phyloP scores from a whole-genome alignment of 2,797 vertebrate genomes.

The Psittacula derbiana region DNA sequence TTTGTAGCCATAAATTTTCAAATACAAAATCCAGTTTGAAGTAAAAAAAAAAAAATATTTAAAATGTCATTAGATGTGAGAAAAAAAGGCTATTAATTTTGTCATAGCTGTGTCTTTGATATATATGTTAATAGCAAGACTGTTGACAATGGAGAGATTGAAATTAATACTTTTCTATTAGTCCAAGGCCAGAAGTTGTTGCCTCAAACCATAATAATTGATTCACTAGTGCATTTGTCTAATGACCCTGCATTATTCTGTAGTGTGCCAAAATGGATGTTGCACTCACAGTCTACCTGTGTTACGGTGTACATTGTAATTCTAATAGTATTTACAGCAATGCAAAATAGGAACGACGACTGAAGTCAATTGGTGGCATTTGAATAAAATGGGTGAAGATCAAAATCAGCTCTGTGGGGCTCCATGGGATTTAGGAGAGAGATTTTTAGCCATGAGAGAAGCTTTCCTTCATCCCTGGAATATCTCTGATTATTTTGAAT shows the following conservation, averaged over 20 bases:
- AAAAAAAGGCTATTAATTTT: conserved; percentile 1
- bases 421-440: neutral
- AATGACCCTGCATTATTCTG: conserved; percentile 25
- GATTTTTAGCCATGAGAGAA: neutral
- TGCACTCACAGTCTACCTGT: neutral
- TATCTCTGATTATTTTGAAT: neutral
- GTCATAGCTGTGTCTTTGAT: conserved; percentile 30
- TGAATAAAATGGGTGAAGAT: neutral
- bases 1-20: neutral
- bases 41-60: neutral
- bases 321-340: neutral
- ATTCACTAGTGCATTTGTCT: conserved; percentile 70
- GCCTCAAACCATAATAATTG: conserved; percentile 75
- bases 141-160: conserved; percentile 57
- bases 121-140: conserved; percentile 53
- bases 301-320: neutral
- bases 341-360: neutral
- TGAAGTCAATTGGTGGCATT: neutral
- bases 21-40: conserved; percentile 3
- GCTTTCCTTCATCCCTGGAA: neutral
- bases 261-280: neutral
- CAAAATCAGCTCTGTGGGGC: neutral
- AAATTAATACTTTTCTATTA: conserved; percentile 72
- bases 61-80: neutral
- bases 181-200: conserved; percentile 57